These are phyloP conservation scores for Cataglyphis rosenhaueri DNA, from an alignment of 2,888 invertebrate species.

Conservation along the genomic window DNA sequence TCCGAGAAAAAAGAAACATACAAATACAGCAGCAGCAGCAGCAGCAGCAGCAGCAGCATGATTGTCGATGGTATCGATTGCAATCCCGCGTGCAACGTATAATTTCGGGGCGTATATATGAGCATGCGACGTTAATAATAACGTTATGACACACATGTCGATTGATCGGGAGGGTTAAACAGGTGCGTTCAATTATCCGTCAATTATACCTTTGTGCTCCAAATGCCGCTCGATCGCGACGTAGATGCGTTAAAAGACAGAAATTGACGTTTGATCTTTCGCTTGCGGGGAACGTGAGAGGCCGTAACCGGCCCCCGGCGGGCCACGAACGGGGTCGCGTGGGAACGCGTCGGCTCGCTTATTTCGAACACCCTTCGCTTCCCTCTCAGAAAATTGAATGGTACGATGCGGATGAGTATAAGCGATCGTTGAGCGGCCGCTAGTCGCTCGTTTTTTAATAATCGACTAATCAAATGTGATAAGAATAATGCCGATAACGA, in stretches of 20 bases:
- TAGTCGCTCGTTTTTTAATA: constrained; percentile 62
- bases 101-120: constrained; percentile 34
- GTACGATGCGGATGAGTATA: constrained; percentile 68
- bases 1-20: constrained; percentile 3
- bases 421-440: constrained; percentile 67
- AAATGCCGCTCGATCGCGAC: constrained; percentile 25
- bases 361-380: constrained; percentile 55
- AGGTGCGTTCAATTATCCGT: constrained; percentile 36
- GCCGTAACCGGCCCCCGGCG: constrained; percentile 47
- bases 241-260: constrained; percentile 52
- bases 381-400: constrained; percentile 72
- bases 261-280: constrained; percentile 67
- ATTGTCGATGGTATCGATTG: constrained; percentile 27
- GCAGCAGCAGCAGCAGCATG: not conserved
- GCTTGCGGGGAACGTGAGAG: constrained; percentile 68
- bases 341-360: constrained; percentile 65
- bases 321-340: constrained; percentile 68
- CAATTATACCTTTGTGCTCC: constrained; percentile 34
- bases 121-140: constrained; percentile 44
- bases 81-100: constrained; percentile 31
- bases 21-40: not conserved
- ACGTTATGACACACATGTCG: constrained; percentile 32
- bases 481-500: constrained; percentile 69
- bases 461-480: constrained; percentile 68
- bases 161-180: constrained; percentile 40